These are phyloP conservation scores for Peromyscus californicus DNA, from an alignment of 2,113 vertebrate species.

Conservation along the genomic window DNA sequence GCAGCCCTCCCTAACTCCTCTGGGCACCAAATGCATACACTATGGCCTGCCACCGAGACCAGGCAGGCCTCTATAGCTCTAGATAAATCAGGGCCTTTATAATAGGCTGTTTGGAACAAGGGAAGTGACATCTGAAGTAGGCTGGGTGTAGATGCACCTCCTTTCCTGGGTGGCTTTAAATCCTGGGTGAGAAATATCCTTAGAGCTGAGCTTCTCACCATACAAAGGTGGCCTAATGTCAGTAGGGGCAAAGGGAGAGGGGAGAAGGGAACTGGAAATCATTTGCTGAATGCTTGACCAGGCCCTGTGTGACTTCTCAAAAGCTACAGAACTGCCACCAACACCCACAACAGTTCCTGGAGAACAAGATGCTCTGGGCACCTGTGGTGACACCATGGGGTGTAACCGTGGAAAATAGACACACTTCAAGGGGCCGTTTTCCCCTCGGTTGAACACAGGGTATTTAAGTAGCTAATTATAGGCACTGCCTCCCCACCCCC, in stretches of 20 bases:
- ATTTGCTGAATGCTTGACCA: slow-evolving; percentile 67
- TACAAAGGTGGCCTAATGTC: not conserved
- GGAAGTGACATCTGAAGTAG: not conserved
- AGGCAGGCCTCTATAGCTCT: not conserved
- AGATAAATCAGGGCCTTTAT: not conserved
- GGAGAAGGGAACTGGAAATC: slow-evolving; percentile 70
- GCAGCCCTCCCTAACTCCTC: not conserved
- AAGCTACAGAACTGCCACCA: slow-evolving; percentile 52
- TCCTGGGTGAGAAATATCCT: slow-evolving; percentile 12
- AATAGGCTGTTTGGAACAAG: not conserved
- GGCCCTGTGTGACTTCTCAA: slow-evolving; percentile 53
- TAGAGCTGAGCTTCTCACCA: slow-evolving; percentile 13
- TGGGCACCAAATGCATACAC: not conserved
- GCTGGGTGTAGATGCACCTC: not conserved
- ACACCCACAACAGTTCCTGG: slow-evolving; percentile 63
- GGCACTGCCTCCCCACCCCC: not conserved
- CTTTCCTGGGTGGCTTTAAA: not conserved
- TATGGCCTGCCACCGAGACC: not conserved
- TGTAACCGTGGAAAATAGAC: slow-evolving; percentile 59
- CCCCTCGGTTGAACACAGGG: slow-evolving; percentile 9
- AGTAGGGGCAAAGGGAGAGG: not conserved
- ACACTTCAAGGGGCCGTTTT: not conserved
- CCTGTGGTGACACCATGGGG: slow-evolving; percentile 31
- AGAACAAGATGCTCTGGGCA: slow-evolving; percentile 53
- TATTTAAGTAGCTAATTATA: slow-evolving; percentile 56